Evolutionary conservation across 2,888 invertebrate species (phyloP).

Genomic region (Acleris sparsana): DNA sequence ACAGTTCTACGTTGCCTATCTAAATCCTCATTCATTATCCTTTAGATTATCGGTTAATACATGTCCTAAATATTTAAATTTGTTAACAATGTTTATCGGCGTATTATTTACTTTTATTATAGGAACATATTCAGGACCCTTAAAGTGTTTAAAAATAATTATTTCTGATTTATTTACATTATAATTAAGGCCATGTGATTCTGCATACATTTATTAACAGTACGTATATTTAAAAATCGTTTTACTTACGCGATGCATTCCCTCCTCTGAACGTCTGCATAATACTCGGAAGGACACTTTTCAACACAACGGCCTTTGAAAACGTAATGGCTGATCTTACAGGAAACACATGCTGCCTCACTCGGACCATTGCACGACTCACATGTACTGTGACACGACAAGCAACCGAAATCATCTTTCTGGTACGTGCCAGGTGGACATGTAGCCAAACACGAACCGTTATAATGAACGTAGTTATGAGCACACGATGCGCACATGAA

Average conservation of each 20-base stretch:
- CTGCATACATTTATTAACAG: not conserved
- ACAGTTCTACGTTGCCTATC: too few relatives aligned
- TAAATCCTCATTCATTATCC: too few relatives aligned
- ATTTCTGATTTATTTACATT: too few relatives aligned
- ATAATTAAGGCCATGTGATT: too few relatives aligned
- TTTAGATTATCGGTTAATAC: too few relatives aligned
- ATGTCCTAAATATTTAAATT: too few relatives aligned
- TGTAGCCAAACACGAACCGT: conserved; percentile 92
- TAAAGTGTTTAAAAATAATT: too few relatives aligned
- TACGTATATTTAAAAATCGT: not conserved
- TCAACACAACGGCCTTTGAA: conserved; percentile 88
- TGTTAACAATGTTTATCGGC: too few relatives aligned
- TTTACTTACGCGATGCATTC: conserved; percentile 87
- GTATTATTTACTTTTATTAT: too few relatives aligned
- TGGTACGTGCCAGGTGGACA: conserved; percentile 93
- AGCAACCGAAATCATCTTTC: conserved; percentile 93
- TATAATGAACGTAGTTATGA: conserved; percentile 92
- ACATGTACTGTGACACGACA: conserved; percentile 90
- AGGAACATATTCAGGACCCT: too few relatives aligned
- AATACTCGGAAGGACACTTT: conserved; percentile 89
- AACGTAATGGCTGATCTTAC: conserved; percentile 88
- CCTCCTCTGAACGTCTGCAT: conserved; percentile 89
- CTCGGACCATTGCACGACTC: conserved; percentile 92
- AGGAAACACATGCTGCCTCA: conserved; percentile 91
- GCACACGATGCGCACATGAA: conserved; percentile 94